Evolutionary conservation across 1,140 invertebrate species (phyloP).

Genomic region (Drosophila novamexicana): DNA sequence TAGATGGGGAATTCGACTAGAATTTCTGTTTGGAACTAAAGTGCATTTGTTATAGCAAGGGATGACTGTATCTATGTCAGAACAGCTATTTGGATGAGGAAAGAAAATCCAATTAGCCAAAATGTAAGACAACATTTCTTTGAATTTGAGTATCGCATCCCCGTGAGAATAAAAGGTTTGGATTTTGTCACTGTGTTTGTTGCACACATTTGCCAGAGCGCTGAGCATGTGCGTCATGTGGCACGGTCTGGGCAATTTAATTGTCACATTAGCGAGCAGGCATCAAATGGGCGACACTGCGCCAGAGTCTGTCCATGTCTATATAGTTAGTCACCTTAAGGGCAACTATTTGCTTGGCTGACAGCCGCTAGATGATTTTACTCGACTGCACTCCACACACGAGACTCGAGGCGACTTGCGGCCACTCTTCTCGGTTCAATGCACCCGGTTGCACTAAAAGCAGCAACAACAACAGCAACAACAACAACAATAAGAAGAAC

Average conservation of each 20-base stretch:
- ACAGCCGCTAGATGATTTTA: slow-evolving; percentile 45
- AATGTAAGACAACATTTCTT: no score
- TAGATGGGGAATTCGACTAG: no score
- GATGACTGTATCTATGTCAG: no score
- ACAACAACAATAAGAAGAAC: slow-evolving; percentile 11
- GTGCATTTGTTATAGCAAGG: no score
- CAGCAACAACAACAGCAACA: slow-evolving; percentile 2
- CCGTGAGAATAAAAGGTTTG: no score
- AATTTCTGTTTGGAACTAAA: no score
- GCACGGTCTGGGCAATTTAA: slow-evolving; percentile 56
- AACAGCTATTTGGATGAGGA: no score
- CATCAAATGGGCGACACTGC: slow-evolving; percentile 21
- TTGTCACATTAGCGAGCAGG: slow-evolving; percentile 63
- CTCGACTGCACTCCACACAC: slow-evolving; percentile 10
- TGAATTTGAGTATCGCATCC: no score
- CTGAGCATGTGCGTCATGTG: slow-evolving; percentile 12
- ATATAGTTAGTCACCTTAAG: slow-evolving; percentile 69
- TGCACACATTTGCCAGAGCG: slow-evolving; percentile 14
- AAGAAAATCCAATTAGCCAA: no score
- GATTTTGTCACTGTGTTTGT: neutral
- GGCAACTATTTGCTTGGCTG: slow-evolving; percentile 63
- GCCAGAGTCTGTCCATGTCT: slow-evolving; percentile 35
- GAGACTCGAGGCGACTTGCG: slow-evolving; percentile 15
- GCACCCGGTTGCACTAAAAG: slow-evolving; percentile 44
- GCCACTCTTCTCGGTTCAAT: slow-evolving; percentile 41